Evolutionary conservation across 2,888 invertebrate genomes (phyloP).

Genomic region (Heliconius hortense): DNA sequence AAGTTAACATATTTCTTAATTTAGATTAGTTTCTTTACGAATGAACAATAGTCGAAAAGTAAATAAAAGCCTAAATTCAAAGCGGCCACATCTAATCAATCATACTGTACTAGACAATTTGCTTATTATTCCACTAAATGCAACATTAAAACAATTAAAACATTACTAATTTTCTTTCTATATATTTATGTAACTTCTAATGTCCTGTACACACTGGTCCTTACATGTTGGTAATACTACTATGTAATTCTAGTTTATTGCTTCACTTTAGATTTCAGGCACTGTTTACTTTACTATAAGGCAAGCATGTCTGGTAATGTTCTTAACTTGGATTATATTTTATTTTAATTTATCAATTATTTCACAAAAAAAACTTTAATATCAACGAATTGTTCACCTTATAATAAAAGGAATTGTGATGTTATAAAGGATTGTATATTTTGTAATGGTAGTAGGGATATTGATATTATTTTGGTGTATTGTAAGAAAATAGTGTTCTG

Average conservation of each 20-base stretch:
- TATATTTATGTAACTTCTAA: neutral
- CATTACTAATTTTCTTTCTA: neutral
- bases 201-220: slow-evolving; percentile 8
- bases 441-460: too few relatives aligned
- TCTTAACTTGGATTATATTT: neutral
- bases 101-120: neutral
- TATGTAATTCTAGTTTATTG: slow-evolving; percentile 10
- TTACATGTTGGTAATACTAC: neutral
- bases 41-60: too few relatives aligned
- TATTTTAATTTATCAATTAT: neutral
- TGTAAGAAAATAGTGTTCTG: too few relatives aligned
- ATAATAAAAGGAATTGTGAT: neutral
- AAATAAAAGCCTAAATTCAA: too few relatives aligned
- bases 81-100: neutral
- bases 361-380: neutral
- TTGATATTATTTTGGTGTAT: too few relatives aligned
- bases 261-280: slow-evolving; percentile 10
- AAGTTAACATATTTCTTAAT: too few relatives aligned
- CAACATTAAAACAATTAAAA: neutral
- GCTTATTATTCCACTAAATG: neutral
- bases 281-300: slow-evolving; percentile 16
- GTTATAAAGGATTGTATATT: neutral
- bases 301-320: slow-evolving; percentile 18
- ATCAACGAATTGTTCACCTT: neutral
- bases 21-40: too few relatives aligned